Conservation (phyloP, 2,113 vertebrate species). For the Haemorhous mexicanus region DNA sequence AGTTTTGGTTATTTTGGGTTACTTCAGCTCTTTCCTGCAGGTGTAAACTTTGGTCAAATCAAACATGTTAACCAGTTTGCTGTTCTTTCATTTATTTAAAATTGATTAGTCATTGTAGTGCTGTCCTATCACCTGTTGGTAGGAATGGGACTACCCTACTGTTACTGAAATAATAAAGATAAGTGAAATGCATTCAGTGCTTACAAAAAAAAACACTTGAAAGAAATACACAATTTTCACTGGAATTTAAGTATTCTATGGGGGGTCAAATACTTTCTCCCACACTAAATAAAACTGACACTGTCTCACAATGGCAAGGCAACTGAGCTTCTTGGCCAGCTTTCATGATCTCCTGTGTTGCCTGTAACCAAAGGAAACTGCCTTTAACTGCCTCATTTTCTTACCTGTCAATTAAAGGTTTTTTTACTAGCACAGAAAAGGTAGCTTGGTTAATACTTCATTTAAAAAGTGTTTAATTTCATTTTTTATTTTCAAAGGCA, state of each 20-base stretch:
- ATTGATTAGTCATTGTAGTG: background rate
- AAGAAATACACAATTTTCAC: rapidly evolving
- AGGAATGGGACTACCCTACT: background rate
- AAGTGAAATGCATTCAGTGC: background rate
- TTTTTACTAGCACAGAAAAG: background rate
- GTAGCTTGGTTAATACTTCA: background rate
- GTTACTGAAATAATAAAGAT: background rate
- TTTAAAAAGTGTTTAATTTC: background rate
- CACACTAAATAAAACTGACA: background rate
- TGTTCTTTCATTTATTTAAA: background rate
- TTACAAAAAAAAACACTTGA: background rate
- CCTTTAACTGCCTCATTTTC: background rate
- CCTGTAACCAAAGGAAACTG: background rate
- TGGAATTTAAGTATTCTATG: background rate
- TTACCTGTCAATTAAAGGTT: background rate
- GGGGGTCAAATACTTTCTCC: background rate
- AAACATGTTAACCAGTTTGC: background rate
- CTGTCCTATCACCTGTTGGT: background rate
- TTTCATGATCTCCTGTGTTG: background rate
- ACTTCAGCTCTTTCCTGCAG: background rate
- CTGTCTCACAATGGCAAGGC: rapidly evolving
- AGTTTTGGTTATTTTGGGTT: background rate
- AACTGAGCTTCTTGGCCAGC: background rate
- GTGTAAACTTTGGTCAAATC: background rate
- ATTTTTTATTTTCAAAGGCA: background rate